Percentiles rank a stretch among this genome's conserved stretches.
Conservation (phyloP, 2,797 vertebrate genomes). For the Fundulus diaphanus region DNA sequence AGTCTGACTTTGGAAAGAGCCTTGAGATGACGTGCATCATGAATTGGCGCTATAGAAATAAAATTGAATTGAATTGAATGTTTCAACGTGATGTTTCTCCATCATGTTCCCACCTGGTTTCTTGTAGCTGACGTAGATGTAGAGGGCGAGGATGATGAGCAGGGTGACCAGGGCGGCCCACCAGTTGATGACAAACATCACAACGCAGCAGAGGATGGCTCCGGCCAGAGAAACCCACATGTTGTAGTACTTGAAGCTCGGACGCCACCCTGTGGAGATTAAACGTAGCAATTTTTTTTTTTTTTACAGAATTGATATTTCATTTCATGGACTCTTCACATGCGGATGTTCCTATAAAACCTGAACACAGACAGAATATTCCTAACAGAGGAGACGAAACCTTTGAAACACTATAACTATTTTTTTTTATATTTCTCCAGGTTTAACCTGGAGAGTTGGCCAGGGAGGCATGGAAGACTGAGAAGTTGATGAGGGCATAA, state of each 20-base stretch:
- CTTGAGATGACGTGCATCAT: too few species aligned
- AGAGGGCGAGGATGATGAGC: slow-evolving; percentile 93
- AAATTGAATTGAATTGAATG: too few species aligned
- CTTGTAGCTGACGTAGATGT: slow-evolving; percentile 98
- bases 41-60: too few species aligned
- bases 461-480: slow-evolving; percentile 95
- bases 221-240: slow-evolving; percentile 96
- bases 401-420: too few species aligned
- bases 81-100: background rate
- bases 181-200: slow-evolving; percentile 99
- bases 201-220: slow-evolving; percentile 91
- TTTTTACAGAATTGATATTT: background rate
- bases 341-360: background rate
- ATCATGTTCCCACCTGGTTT: slow-evolving; percentile 86
- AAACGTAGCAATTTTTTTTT: too few species aligned
- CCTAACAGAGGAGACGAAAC: too few species aligned
- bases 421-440: too few species aligned
- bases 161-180: slow-evolving; percentile 94
- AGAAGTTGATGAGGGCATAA: slow-evolving; percentile 97
- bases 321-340: background rate
- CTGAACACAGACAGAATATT: too few species aligned
- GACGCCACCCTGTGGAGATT: slow-evolving; percentile 90
- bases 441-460: slow-evolving; percentile 94
- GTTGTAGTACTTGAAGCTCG: slow-evolving; percentile 97
- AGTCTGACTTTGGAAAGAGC: too few species aligned